Percentiles rank a stretch among this genome's conserved stretches.
Evolutionary conservation across 2,797 vertebrate genomes (phyloP).

Genomic region (Microchirus variegatus): DNA sequence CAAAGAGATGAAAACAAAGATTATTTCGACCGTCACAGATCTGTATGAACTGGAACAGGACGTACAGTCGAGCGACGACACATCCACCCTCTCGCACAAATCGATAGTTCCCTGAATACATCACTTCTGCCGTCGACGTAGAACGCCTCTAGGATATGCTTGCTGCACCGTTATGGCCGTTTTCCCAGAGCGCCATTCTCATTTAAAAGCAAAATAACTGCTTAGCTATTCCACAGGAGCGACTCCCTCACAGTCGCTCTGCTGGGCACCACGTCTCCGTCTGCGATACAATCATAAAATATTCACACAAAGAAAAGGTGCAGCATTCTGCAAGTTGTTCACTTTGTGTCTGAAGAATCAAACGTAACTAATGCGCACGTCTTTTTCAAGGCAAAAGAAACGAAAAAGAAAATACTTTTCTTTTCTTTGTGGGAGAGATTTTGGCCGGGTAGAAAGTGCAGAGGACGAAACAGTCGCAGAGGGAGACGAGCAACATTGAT

Average conservation of each 20-base stretch:
- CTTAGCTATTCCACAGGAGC: slow-evolving; percentile 36
- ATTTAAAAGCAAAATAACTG: slow-evolving; percentile 39
- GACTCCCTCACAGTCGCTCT: slow-evolving; percentile 20
- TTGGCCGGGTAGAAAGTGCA: neutral
- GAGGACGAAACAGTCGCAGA: neutral
- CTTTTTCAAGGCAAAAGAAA: slow-evolving; percentile 5
- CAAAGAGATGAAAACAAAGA: too few species aligned
- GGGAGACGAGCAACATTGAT: neutral
- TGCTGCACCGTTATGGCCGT: slow-evolving; percentile 13
- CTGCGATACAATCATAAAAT: slow-evolving; percentile 33
- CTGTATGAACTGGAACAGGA: neutral
- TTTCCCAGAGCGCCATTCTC: slow-evolving; percentile 19
- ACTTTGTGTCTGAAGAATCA: slow-evolving; percentile 13
- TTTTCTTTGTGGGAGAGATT: too few species aligned
- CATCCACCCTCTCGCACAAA: slow-evolving; percentile 6
- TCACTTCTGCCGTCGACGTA: slow-evolving; percentile 36
- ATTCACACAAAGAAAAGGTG: slow-evolving; percentile 13
- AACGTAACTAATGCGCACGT: slow-evolving; percentile 3
- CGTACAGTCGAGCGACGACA: too few species aligned
- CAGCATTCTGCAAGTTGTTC: slow-evolving; percentile 5
- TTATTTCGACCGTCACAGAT: slow-evolving; percentile 10
- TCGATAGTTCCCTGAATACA: slow-evolving; percentile 32
- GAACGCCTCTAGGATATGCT: slow-evolving; percentile 15
- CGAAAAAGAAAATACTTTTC: neutral
- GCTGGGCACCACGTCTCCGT: slow-evolving; percentile 8